A percentile compares a stretch with the other conserved stretches of the same genome.
These are phyloP conservation scores for Rissa tridactyla DNA, from an alignment of 2,113 vertebrate species.

Conservation along the genomic window DNA sequence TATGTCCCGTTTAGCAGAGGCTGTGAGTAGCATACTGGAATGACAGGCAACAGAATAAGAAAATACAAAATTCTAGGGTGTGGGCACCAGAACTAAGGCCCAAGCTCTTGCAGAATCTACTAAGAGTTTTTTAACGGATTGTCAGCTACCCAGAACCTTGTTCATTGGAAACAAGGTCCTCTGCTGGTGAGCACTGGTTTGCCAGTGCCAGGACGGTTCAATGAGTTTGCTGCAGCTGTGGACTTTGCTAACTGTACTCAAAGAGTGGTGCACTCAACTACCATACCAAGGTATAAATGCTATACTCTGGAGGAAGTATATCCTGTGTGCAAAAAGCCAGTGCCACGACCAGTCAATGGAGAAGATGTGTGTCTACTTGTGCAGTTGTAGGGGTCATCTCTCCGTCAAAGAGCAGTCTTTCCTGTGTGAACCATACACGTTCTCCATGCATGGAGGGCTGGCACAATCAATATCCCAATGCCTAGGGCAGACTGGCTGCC, in stretches of 20 bases:
- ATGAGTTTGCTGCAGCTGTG: not conserved
- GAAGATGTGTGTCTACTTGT: not conserved
- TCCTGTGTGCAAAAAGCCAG: not conserved
- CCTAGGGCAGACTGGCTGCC: not conserved
- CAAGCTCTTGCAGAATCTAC: not conserved
- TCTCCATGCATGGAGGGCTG: not conserved
- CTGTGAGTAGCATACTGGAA: not conserved
- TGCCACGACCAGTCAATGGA: not conserved
- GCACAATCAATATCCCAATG: not conserved
- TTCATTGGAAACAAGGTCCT: not conserved
- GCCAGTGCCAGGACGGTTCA: not conserved
- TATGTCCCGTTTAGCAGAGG: not conserved
- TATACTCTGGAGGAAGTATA: not conserved
- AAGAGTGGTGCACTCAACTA: not conserved
- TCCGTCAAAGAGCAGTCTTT: too few relatives aligned
- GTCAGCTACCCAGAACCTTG: not conserved
- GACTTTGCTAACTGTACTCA: not conserved
- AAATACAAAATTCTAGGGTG: not conserved
- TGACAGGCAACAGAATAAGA: not conserved
- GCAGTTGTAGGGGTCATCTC: not conserved
- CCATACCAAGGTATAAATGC: not conserved
- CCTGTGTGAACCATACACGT: not conserved
- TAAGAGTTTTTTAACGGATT: not conserved
- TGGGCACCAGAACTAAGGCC: not conserved
- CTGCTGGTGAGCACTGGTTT: not conserved